Conservation (phyloP, 2,113 vertebrate species). For the Cyanistes caeruleus region DNA sequence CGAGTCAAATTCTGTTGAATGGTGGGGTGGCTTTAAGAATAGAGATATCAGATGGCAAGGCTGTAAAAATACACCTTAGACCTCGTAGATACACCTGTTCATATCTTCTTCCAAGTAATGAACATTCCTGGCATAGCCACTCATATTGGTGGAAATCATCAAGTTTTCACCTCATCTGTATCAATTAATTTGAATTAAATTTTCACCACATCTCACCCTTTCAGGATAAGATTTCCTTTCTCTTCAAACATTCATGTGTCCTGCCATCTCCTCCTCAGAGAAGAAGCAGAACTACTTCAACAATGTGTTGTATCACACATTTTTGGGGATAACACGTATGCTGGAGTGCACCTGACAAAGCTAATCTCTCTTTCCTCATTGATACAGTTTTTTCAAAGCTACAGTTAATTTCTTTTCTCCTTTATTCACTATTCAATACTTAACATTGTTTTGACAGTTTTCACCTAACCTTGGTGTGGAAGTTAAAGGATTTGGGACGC, state of each 20-base stretch:
- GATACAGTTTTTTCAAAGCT: background rate
- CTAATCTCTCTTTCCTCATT: background rate
- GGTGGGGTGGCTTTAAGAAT: background rate
- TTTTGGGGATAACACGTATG: background rate
- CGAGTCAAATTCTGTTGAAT: background rate
- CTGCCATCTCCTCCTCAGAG: background rate
- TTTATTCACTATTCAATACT: background rate
- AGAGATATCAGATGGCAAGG: background rate
- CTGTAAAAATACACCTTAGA: background rate
- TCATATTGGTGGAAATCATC: background rate
- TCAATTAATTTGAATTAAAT: background rate
- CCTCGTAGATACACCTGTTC: background rate
- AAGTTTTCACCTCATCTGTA: background rate
- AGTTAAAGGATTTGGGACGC: background rate
- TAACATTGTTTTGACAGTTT: background rate
- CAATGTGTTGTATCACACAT: background rate
- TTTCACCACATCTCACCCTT: background rate
- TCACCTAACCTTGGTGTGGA: background rate
- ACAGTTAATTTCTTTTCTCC: background rate
- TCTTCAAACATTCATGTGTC: background rate
- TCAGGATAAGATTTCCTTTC: background rate
- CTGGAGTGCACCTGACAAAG: background rate
- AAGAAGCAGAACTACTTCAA: background rate
- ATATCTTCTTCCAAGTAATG: background rate
- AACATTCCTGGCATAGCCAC: background rate